Percentiles rank a stretch among this genome's conserved stretches.
phyloP scores from a whole-genome alignment of 2,888 invertebrate genomes.

The Athalia circularis region DNA sequence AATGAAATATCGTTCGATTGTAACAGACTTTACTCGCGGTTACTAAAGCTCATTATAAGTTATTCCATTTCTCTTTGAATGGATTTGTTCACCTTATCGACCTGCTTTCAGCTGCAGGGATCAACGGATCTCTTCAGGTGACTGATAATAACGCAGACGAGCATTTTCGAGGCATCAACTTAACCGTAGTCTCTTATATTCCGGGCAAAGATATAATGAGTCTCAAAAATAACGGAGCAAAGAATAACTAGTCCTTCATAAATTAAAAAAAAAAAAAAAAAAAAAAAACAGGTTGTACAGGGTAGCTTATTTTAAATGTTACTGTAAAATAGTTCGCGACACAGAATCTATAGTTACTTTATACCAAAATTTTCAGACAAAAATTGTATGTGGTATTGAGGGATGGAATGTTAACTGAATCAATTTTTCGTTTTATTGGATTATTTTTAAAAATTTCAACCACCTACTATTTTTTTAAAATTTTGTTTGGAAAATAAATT shows the following conservation, averaged over 20 bases:
- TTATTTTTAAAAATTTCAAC: too few relatives aligned
- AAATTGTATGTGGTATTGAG: too few relatives aligned
- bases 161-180: not conserved
- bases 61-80: not conserved
- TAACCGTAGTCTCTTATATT: too few relatives aligned
- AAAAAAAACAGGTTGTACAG: not conserved
- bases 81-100: not conserved
- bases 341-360: too few relatives aligned
- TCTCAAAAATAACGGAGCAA: not conserved
- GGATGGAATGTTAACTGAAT: too few relatives aligned
- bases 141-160: not conserved
- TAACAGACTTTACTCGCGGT: too few relatives aligned
- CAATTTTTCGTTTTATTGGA: too few relatives aligned
- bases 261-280: not conserved
- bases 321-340: not conserved
- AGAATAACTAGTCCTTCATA: conserved; percentile 4
- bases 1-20: not conserved
- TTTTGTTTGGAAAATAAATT: too few relatives aligned
- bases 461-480: too few relatives aligned
- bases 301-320: not conserved
- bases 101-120: not conserved
- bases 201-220: too few relatives aligned
- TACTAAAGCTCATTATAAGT: not conserved
- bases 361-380: too few relatives aligned
- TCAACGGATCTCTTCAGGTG: not conserved